Percentiles rank a stretch among this genome's conserved stretches.
phyloP scores from a whole-genome alignment of 2,888 invertebrate species.

The Metacarcinus magister region DNA sequence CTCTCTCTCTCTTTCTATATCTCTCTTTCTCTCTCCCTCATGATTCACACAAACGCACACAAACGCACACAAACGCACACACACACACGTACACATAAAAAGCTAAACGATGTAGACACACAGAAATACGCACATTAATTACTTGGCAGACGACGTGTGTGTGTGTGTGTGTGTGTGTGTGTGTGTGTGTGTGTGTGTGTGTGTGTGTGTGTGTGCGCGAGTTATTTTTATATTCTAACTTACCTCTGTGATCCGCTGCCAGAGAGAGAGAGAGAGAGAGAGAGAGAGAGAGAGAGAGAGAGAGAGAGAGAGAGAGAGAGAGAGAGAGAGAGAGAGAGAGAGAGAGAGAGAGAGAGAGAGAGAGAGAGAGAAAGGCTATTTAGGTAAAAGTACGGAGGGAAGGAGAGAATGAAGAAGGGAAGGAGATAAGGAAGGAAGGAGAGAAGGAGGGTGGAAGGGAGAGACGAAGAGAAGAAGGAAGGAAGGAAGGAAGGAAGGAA shows the following conservation, averaged over 20 bases:
- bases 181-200: constrained; percentile 36
- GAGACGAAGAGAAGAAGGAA: background rate
- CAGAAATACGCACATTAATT: constrained; percentile 33
- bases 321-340: background rate
- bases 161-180: constrained; percentile 34
- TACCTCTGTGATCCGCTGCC: constrained; percentile 33
- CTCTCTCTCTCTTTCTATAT: background rate
- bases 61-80: background rate
- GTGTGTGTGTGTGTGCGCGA: constrained; percentile 36
- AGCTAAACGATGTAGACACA: background rate
- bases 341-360: background rate
- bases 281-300: constrained; percentile 45
- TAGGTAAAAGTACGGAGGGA: background rate
- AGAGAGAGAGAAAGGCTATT: background rate
- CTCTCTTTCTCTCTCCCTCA: no score
- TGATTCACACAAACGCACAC: background rate
- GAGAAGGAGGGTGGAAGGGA: background rate
- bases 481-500: background rate
- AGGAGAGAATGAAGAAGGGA: background rate
- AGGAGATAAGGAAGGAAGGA: background rate
- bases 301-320: constrained; percentile 26
- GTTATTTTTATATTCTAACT: constrained; percentile 29
- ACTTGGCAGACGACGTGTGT: background rate
- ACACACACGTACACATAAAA: background rate
- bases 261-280: background rate